Evolutionary conservation across 1,140 invertebrate genomes (phyloP).

Genomic region (Papilio polytes): DNA sequence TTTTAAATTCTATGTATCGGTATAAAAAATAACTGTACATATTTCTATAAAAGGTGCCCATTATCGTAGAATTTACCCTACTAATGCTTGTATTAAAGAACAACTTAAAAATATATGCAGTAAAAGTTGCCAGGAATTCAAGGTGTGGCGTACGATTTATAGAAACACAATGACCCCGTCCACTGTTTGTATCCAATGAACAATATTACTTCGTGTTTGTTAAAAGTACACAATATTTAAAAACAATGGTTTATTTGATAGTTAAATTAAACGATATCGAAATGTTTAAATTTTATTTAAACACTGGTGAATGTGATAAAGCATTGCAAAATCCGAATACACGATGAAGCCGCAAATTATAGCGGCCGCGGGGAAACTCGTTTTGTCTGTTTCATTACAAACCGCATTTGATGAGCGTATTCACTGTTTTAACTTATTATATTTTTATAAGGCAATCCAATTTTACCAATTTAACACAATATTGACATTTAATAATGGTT

Average conservation of each 20-base stretch:
- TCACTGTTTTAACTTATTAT: slow-evolving; percentile 53
- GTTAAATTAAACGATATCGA: background rate
- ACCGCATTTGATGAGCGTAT: slow-evolving; percentile 62
- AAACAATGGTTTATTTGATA: background rate
- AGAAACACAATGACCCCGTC: background rate
- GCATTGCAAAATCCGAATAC: slow-evolving; percentile 44
- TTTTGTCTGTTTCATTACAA: slow-evolving; percentile 69
- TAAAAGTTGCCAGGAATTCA: slow-evolving; percentile 15
- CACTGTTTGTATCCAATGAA: background rate
- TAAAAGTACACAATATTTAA: background rate
- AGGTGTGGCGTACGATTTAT: slow-evolving; percentile 3
- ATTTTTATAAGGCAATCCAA: slow-evolving; percentile 31
- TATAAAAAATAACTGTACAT: background rate
- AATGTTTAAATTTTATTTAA: slow-evolving; percentile 28
- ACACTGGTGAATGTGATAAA: slow-evolving; percentile 29
- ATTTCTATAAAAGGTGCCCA: background rate
- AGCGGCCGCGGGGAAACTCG: slow-evolving; percentile 65
- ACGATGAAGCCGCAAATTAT: slow-evolving; percentile 65
- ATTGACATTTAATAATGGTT: background rate
- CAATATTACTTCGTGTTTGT: background rate
- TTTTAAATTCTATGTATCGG: too few species aligned
- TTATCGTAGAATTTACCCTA: background rate
- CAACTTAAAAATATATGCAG: background rate
- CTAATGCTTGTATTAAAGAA: background rate
- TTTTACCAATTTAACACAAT: slow-evolving; percentile 15